phyloP scores from a whole-genome alignment of 1,140 invertebrate genomes.

The Hycleus phaleratus region DNA sequence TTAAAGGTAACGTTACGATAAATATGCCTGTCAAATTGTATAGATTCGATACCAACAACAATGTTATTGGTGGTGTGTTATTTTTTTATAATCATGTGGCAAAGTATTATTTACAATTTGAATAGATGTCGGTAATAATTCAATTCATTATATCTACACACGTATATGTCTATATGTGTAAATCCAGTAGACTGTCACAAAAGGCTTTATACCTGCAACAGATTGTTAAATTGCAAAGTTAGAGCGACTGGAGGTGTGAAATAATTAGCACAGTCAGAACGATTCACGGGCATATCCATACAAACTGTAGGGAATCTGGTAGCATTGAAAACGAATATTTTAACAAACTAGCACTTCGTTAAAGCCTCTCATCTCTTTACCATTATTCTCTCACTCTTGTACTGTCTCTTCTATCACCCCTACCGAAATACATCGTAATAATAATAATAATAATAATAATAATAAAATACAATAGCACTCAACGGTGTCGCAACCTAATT shows the following conservation, averaged over 20 bases:
- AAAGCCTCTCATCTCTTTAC: conserved; percentile 15
- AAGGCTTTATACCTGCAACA: conserved; percentile 17
- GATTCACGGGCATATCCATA: conserved; percentile 12
- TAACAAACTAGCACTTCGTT: conserved; percentile 30
- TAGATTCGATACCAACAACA: too few relatives aligned
- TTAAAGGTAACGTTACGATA: conserved; percentile 19
- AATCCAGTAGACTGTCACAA: conserved; percentile 6
- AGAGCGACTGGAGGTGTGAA: conserved; percentile 27
- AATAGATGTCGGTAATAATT: neutral
- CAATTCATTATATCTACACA: neutral
- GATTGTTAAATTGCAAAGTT: conserved; percentile 27
- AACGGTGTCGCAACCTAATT: conserved; percentile 31
- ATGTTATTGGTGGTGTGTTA: too few relatives aligned
- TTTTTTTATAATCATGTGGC: neutral
- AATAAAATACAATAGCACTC: conserved; percentile 29
- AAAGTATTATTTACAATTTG: neutral
- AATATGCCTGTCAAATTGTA: too few relatives aligned
- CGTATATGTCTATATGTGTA: neutral
- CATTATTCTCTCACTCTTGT: too few relatives aligned
- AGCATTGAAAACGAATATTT: conserved; percentile 30
- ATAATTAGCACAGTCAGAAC: conserved; percentile 28
- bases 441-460: neutral
- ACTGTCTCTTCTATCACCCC: too few relatives aligned
- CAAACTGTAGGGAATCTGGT: conserved; percentile 1
- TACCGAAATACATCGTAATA: neutral